Evolutionary conservation across 2,888 invertebrate genomes (phyloP).

Genomic region (Ditylenchus weischeri): DNA sequence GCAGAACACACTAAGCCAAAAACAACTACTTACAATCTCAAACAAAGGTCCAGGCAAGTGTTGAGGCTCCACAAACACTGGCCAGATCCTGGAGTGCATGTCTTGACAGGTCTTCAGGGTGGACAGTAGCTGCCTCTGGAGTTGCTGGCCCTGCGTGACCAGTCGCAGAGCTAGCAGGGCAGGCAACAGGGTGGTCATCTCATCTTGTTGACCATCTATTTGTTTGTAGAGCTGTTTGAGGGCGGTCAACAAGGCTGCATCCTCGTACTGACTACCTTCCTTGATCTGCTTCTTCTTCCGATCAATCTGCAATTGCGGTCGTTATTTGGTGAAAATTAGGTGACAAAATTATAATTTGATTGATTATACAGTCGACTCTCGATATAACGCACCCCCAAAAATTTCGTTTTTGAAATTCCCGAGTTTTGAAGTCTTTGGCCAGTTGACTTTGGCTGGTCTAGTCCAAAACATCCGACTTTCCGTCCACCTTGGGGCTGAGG

Average conservation of each 20-base stretch:
- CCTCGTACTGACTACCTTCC: conserved; percentile 54
- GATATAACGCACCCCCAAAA: too few relatives aligned
- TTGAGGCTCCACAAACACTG: conserved; percentile 37
- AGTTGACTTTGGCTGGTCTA: too few relatives aligned
- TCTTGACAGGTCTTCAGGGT: conserved; percentile 26
- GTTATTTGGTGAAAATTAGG: not conserved
- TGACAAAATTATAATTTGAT: too few relatives aligned
- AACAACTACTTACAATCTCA: conserved; percentile 28
- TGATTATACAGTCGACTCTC: too few relatives aligned
- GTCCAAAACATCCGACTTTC: too few relatives aligned
- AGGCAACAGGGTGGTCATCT: conserved; percentile 37
- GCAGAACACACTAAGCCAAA: too few relatives aligned
- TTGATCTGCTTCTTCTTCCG: conserved; percentile 49
- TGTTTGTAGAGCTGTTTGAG: conserved; percentile 38
- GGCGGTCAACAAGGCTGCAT: conserved; percentile 44
- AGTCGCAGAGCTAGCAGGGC: conserved; percentile 38
- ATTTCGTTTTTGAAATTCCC: too few relatives aligned
- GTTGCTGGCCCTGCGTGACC: conserved; percentile 26
- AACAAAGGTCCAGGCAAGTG: conserved; percentile 47
- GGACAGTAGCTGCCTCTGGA: conserved; percentile 29
- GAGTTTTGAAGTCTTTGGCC: too few relatives aligned
- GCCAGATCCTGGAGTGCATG: conserved; percentile 39
- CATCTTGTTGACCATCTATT: conserved; percentile 31
- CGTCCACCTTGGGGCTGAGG: too few relatives aligned
- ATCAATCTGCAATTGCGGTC: conserved; percentile 37